Base-by-base conservation (phyloP, 2,797 vertebrate species). In the Falco peregrinus region DNA sequence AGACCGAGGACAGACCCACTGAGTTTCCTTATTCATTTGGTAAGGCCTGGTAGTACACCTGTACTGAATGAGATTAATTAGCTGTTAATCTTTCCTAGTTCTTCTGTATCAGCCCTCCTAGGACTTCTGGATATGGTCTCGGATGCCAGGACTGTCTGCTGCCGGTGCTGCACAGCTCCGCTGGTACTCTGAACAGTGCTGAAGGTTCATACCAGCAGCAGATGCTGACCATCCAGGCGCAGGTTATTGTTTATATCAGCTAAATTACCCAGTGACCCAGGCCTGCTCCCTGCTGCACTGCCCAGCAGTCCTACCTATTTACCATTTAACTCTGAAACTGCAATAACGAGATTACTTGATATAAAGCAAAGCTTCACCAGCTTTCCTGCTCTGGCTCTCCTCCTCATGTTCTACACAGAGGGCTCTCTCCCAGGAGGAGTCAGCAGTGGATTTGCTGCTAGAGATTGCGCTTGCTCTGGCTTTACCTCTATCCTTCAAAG, bases 361-460 rank as follows among this genome's bases (percentile, higher is more conserved):
- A 43, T 11, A 57, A 76, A 80, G 83, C 86, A 59, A 84, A 92
- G 45, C 86, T 73, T 47, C 24, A 5, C 16, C 47, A 39, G 84
- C 60, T 77, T 50, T 54, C 48, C 76, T 1, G 2, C 26, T 20
- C 82, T 11, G 43, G 18, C 81, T 84, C 45, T 28, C n/a, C 61
- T 59, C 50, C 67, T 59, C 28, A 56, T 0, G 5, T 17, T 51
- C 68, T 64, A 89, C 48, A 57, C 73, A 17, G 77, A 74, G 56
- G 16, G 25, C 57, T 63, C 43, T 83, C 59, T 83, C 94, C 78
- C 89, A 87, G 74, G 82, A 95, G 92, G 41, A 87, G 69, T 41
- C 79, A 45, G 74, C 86, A 77, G 69, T 80, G 92, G 86, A 77
- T 94, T 92, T 90, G 79, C 83, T 92, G 89, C 83, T 68, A 4